phyloP scores from a whole-genome alignment of 1,140 invertebrate species.

The Lamellibrachia luymesi region DNA sequence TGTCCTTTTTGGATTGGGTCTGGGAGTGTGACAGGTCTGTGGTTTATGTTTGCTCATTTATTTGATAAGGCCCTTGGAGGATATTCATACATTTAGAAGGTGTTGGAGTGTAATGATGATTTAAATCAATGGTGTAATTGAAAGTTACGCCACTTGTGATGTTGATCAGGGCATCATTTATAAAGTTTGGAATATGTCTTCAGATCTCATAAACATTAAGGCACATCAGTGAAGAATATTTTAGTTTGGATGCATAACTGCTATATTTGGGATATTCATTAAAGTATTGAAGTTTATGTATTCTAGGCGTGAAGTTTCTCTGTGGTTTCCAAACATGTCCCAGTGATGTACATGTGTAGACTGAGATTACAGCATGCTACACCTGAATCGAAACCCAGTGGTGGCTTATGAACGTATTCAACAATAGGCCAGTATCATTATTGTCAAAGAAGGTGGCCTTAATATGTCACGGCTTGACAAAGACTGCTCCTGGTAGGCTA shows the following conservation, averaged over 20 bases:
- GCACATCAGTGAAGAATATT: too few species aligned
- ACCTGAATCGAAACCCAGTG: background rate
- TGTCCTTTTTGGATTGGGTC: too few species aligned
- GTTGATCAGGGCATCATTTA: background rate
- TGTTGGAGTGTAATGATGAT: too few species aligned
- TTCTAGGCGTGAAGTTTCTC: background rate
- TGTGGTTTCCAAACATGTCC: background rate
- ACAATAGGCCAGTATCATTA: background rate
- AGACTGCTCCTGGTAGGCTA: background rate
- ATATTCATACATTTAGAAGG: too few species aligned
- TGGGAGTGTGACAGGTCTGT: too few species aligned
- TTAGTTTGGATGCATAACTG: too few species aligned
- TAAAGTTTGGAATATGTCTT: background rate
- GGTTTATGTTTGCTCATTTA: too few species aligned
- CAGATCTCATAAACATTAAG: too few species aligned
- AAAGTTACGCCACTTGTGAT: too few species aligned
- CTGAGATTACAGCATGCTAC: background rate
- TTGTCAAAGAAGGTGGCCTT: background rate
- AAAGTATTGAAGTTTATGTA: background rate
- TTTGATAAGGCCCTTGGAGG: too few species aligned
- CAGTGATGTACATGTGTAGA: background rate
- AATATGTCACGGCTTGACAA: background rate
- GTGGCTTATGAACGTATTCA: background rate
- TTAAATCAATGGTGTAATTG: too few species aligned
- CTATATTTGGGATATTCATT: background rate